Evolutionary conservation across 2,113 vertebrate species (phyloP).

Genomic region (Saimiri boliviensis): DNA sequence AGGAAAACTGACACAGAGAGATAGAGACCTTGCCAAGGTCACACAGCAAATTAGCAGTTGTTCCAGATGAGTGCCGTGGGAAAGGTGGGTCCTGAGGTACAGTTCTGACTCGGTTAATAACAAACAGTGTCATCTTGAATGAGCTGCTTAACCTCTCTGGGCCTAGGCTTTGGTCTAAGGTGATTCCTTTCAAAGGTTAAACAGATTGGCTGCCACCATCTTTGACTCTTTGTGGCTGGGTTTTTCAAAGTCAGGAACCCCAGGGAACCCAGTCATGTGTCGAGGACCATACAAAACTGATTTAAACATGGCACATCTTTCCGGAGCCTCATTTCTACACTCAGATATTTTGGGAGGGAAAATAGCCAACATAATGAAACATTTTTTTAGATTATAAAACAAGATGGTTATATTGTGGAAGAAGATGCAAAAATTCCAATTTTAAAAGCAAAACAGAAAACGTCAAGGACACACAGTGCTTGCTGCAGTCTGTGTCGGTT

Average conservation of each 20-base stretch:
- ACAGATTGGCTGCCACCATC: background rate
- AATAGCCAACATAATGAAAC: background rate
- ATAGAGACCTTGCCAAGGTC: background rate
- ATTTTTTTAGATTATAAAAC: background rate
- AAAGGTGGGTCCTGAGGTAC: background rate
- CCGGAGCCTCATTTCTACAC: constrained; percentile 8
- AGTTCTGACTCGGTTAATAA: background rate
- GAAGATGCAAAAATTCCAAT: background rate
- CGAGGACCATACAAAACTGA: background rate
- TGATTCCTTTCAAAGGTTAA: background rate
- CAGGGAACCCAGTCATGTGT: background rate
- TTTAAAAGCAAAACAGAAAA: background rate
- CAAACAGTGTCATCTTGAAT: background rate
- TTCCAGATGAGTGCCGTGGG: background rate
- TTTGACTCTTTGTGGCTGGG: background rate
- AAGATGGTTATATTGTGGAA: background rate
- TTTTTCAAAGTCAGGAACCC: background rate
- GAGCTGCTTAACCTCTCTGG: background rate
- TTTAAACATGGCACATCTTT: background rate
- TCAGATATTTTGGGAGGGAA: background rate
- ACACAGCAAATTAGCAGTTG: background rate
- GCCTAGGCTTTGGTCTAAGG: background rate
- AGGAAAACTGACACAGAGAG: background rate
- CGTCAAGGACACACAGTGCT: background rate
- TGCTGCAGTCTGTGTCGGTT: background rate